Evolutionary conservation across 1,140 invertebrate species (phyloP).

Genomic region (Drosophila hydei): DNA sequence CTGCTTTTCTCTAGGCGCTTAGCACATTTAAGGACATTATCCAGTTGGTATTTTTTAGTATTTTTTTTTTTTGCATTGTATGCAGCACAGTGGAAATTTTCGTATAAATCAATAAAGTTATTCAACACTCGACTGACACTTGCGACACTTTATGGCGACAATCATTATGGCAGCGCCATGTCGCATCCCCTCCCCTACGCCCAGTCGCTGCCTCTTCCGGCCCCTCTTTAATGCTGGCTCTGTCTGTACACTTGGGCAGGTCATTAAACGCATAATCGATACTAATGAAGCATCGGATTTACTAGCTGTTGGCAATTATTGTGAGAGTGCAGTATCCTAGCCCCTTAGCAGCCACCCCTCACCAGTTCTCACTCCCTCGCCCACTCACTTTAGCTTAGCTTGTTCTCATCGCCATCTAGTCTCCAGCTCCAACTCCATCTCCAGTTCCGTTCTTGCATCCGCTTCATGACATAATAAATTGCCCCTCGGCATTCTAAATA

Average conservation of each 20-base stretch:
- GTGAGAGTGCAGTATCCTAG: slow-evolving; percentile 41
- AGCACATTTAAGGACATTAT: slow-evolving; percentile 26
- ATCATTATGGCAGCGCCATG: slow-evolving; percentile 54
- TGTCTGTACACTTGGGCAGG: slow-evolving; percentile 12
- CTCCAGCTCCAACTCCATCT: slow-evolving; percentile 2
- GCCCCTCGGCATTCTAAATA: slow-evolving; percentile 61
- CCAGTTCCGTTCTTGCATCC: slow-evolving; percentile 51
- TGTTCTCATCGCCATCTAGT: background rate
- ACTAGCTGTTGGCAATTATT: slow-evolving; percentile 74
- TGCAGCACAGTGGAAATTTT: slow-evolving; percentile 37
- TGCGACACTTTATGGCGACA: slow-evolving; percentile 76
- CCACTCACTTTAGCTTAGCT: background rate
- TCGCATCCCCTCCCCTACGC: background rate
- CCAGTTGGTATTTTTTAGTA: background rate
- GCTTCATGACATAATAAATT: slow-evolving; percentile 72
- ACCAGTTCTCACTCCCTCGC: too few relatives aligned
- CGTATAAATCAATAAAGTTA: slow-evolving; percentile 76
- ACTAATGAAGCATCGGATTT: slow-evolving; percentile 77
- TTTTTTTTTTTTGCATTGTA: slow-evolving; percentile 7
- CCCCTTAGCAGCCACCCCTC: background rate
- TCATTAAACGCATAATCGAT: slow-evolving; percentile 79
- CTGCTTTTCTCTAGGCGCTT: slow-evolving; percentile 4
- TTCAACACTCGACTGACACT: slow-evolving; percentile 61
- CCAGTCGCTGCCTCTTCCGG: background rate
- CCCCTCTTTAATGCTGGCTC: background rate